Conservation (phyloP, 2,888 invertebrate species). For the Caenorhabditis zanzibari region DNA sequence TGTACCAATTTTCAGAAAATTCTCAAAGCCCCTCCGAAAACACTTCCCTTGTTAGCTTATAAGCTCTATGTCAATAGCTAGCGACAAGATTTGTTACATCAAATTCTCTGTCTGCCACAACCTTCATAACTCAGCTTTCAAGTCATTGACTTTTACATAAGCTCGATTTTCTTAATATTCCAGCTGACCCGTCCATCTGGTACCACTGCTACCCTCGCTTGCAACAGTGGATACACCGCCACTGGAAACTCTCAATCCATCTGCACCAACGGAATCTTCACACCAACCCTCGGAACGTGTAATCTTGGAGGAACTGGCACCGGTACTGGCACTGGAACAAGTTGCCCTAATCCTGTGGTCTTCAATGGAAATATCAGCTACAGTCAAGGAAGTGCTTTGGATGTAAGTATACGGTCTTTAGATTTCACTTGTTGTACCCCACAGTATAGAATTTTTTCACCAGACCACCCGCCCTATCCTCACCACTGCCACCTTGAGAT, state of each 20-base stretch:
- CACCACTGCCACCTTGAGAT: slow-evolving; percentile 72
- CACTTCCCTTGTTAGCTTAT: too few species aligned
- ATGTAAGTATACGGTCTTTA: slow-evolving; percentile 10
- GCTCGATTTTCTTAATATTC: too few species aligned
- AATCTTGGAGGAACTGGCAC: slow-evolving; percentile 19
- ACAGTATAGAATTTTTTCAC: too few species aligned
- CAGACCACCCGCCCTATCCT: slow-evolving; percentile 19
- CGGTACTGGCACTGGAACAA: slow-evolving; percentile 5
- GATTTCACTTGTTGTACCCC: too few species aligned
- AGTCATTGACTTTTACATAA: too few species aligned
- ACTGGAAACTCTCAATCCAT: slow-evolving; percentile 40
- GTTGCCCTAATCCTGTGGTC: slow-evolving; percentile 31
- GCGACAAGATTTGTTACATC: too few species aligned
- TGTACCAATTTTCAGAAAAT: too few species aligned
- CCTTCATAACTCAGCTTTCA: too few species aligned
- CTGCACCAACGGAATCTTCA: slow-evolving; percentile 46
- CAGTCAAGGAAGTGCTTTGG: slow-evolving; percentile 47
- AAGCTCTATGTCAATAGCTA: too few species aligned
- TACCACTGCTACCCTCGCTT: slow-evolving; percentile 73
- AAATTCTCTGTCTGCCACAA: too few species aligned
- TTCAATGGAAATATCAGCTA: slow-evolving; percentile 46
- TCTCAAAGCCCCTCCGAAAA: too few species aligned
- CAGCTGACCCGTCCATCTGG: slow-evolving; percentile 23
- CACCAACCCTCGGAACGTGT: slow-evolving; percentile 65
- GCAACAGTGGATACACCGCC: slow-evolving; percentile 67